Percentiles rank a stretch among this genome's conserved stretches.
These are phyloP conservation scores for Caenorhabditis angaria DNA, from an alignment of 2,888 invertebrate species.

Conservation along the genomic window DNA sequence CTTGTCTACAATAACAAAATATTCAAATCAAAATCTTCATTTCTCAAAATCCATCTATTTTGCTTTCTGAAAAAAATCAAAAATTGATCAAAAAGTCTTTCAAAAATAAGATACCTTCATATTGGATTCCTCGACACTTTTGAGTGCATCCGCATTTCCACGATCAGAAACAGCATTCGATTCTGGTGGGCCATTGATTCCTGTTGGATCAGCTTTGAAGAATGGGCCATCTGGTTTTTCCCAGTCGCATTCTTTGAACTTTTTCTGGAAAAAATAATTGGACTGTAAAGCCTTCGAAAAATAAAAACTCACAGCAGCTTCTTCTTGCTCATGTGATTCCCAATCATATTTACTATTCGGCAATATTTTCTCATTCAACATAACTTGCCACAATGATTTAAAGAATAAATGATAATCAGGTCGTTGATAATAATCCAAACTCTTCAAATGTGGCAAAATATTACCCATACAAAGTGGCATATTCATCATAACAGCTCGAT, in stretches of 20 bases:
- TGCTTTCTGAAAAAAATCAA: no score
- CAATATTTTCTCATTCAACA: constrained; percentile 19
- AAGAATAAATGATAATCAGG: constrained; percentile 55
- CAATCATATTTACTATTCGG: constrained; percentile 29
- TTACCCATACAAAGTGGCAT: constrained; percentile 46
- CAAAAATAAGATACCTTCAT: no score
- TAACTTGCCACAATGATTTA: constrained; percentile 32
- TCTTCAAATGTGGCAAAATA: constrained; percentile 45
- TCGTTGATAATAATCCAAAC: constrained; percentile 53
- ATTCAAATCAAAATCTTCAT: no score
- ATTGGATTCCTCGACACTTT: neutral
- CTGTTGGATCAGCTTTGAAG: constrained; percentile 21
- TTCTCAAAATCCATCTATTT: no score
- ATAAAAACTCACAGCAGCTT: neutral
- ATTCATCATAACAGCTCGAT: constrained; percentile 47
- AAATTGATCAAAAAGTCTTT: no score
- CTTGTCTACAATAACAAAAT: no score
- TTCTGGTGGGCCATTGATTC: constrained; percentile 21
- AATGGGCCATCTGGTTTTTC: constrained; percentile 28
- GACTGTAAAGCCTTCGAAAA: no score
- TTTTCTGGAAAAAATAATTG: constrained; percentile 16
- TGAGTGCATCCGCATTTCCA: neutral
- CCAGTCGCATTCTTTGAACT: constrained; percentile 27
- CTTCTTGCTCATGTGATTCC: constrained; percentile 29
- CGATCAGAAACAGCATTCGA: neutral